Evolutionary conservation across 1,140 invertebrate species (phyloP).

Genomic region (Diorhabda sublineata): DNA sequence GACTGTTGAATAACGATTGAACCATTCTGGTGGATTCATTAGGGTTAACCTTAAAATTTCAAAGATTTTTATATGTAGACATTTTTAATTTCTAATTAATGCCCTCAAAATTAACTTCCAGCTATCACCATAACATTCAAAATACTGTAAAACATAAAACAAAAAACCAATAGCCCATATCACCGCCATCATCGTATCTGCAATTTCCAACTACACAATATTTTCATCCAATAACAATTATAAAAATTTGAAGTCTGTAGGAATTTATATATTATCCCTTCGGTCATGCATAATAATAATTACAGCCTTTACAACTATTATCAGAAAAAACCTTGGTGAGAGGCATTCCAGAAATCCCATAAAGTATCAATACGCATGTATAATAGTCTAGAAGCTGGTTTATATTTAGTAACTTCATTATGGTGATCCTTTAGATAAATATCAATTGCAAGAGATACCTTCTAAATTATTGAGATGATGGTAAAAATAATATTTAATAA

Average conservation of each 20-base stretch:
- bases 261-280: not conserved
- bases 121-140: not conserved
- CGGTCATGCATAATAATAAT: not conserved
- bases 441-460: too few relatives aligned
- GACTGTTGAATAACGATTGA: too few relatives aligned
- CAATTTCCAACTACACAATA: not conserved
- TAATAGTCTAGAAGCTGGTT: not conserved
- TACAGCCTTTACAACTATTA: not conserved
- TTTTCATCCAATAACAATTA: constrained; percentile 1
- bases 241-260: not conserved
- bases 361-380: not conserved
- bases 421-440: too few relatives aligned
- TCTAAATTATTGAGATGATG: too few relatives aligned
- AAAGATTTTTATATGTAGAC: not conserved
- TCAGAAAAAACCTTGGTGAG: not conserved
- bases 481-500: too few relatives aligned
- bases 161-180: not conserved
- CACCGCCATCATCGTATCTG: not conserved
- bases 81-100: not conserved
- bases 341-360: constrained; percentile 1
- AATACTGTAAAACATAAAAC: not conserved
- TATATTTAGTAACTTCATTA: not conserved
- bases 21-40: too few relatives aligned
- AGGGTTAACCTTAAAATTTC: too few relatives aligned
- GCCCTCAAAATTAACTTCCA: not conserved